phyloP scores from a whole-genome alignment of 2,888 invertebrate species.

The Limnephilus auricula region DNA sequence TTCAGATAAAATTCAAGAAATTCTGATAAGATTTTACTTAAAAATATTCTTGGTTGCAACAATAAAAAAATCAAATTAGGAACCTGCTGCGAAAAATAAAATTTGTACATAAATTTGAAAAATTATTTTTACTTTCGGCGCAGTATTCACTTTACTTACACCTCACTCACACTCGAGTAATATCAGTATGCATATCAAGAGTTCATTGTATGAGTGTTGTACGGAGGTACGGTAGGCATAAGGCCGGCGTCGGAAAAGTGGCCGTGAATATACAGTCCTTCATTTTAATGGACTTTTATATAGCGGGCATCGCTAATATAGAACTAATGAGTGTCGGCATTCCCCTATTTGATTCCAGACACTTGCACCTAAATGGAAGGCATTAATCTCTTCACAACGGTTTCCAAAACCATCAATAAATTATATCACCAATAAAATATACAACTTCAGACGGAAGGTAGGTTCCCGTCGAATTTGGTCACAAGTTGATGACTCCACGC shows the following conservation, averaged over 20 bases:
- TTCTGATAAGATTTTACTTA: background rate
- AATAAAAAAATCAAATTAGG: background rate
- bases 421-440: background rate
- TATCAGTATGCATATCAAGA: conserved; percentile 7
- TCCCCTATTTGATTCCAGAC: conserved; percentile 49
- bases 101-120: background rate
- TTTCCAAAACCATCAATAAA: conserved; percentile 27
- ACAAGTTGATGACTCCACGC: background rate
- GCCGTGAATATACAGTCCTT: conserved; percentile 38
- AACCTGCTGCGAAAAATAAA: background rate
- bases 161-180: conserved; percentile 20
- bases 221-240: conserved; percentile 26
- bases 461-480: background rate
- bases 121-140: background rate
- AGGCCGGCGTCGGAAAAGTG: conserved; percentile 32
- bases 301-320: conserved; percentile 57
- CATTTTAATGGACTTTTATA: conserved; percentile 55
- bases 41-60: background rate
- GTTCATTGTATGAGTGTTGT: background rate
- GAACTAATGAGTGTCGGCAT: conserved; percentile 56
- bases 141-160: conserved; percentile 22
- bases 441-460: background rate
- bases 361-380: conserved; percentile 49
- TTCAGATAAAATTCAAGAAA: background rate
- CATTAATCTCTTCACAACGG: conserved; percentile 6